Conservation (phyloP, 2,888 invertebrate genomes). For the Caenorhabditis japonica region DNA sequence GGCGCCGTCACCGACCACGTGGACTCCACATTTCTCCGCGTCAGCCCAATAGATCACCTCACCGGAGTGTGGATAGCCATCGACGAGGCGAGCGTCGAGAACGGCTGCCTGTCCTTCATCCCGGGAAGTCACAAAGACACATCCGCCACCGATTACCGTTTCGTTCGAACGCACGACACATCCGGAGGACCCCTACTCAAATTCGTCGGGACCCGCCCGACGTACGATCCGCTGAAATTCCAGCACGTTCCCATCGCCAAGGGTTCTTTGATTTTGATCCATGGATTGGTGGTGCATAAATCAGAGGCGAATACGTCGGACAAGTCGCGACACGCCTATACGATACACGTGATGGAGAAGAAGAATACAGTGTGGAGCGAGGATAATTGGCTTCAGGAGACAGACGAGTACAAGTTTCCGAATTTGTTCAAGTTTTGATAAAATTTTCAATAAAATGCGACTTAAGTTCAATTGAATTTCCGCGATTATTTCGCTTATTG, state of each 20-base stretch:
- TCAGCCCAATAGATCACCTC: conserved; percentile 83
- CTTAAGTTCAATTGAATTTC: too few species aligned
- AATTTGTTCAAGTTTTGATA: conserved; percentile 57
- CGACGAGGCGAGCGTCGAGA: conserved; percentile 91
- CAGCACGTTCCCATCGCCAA: conserved; percentile 84
- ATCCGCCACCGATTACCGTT: conserved; percentile 66
- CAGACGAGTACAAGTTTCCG: conserved; percentile 67
- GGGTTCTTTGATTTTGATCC: conserved; percentile 89
- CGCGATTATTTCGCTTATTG: too few species aligned
- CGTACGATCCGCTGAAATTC: conserved; percentile 83
- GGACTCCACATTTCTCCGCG: conserved; percentile 89
- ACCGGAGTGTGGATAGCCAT: conserved; percentile 96
- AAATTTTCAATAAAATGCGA: too few species aligned
- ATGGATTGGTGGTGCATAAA: conserved; percentile 93
- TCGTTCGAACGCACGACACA: conserved; percentile 66
- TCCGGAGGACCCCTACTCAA: conserved; percentile 64
- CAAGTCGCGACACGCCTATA: conserved; percentile 91
- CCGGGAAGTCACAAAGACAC: conserved; percentile 87
- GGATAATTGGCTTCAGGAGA: conserved; percentile 80
- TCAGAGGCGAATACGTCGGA: conserved; percentile 89
- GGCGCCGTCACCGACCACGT: conserved; percentile 82
- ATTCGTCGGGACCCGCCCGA: conserved; percentile 71
- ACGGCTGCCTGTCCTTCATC: conserved; percentile 93
- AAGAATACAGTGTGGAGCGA: conserved; percentile 84
- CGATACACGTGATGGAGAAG: conserved; percentile 92